phyloP scores from a whole-genome alignment of 2,888 invertebrate species.

The Acleris literana region DNA sequence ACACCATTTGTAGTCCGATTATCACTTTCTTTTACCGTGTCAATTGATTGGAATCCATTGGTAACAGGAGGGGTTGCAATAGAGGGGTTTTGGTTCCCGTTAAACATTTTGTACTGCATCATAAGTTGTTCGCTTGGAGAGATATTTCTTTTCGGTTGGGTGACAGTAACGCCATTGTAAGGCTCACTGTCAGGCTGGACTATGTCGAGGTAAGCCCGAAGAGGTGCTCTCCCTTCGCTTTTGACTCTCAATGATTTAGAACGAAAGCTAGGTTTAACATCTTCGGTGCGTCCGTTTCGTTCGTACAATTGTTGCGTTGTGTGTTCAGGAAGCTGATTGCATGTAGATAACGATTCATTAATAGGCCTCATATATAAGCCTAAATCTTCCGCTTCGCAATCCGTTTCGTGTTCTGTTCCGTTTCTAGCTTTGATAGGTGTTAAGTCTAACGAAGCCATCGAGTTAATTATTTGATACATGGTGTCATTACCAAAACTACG shows the following conservation, averaged over 20 bases:
- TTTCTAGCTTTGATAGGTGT: conserved; percentile 68
- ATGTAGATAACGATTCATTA: conserved; percentile 74
- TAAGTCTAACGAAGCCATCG: conserved; percentile 77
- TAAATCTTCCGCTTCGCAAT: conserved; percentile 76
- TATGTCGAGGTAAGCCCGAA: conserved; percentile 70
- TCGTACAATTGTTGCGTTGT: conserved; percentile 67
- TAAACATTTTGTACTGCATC: conserved; percentile 77
- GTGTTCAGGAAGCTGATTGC: conserved; percentile 75
- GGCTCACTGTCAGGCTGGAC: conserved; percentile 58
- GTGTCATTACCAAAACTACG: conserved; percentile 57
- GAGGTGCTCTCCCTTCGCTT: conserved; percentile 77
- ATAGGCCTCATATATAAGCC: conserved; percentile 76
- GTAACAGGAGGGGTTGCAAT: conserved; percentile 50
- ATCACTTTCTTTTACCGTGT: conserved; percentile 75
- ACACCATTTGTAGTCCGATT: conserved; percentile 75
- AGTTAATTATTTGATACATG: conserved; percentile 76
- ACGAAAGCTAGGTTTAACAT: conserved; percentile 76
- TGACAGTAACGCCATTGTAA: conserved; percentile 76
- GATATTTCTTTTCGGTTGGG: conserved; percentile 80
- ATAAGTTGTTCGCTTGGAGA: conserved; percentile 80
- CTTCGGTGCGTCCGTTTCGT: conserved; percentile 73
- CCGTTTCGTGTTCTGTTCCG: conserved; percentile 64
- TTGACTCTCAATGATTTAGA: conserved; percentile 81
- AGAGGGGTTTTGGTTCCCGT: conserved; percentile 61
- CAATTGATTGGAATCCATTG: conserved; percentile 66